A percentile compares a stretch with the other conserved stretches of the same genome.
phyloP scores from a whole-genome alignment of 2,113 vertebrate genomes.

The Oryzias celebensis region DNA sequence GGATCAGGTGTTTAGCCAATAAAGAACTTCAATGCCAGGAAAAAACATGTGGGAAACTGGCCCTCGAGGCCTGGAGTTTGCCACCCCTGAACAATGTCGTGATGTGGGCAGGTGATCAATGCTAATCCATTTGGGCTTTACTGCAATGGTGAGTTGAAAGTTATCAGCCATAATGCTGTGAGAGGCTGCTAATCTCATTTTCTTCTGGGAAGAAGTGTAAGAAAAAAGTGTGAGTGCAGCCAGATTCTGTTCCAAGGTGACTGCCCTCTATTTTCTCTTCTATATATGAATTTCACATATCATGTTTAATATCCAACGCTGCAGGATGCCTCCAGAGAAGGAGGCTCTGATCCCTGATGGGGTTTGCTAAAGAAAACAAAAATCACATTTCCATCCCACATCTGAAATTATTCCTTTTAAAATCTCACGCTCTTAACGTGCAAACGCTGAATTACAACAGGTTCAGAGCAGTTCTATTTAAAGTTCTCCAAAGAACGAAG shows the following conservation, averaged over 20 bases:
- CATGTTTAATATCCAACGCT: constrained; percentile 37
- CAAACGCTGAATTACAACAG: constrained; percentile 22
- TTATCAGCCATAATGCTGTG: not conserved
- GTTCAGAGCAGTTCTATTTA: constrained; percentile 22
- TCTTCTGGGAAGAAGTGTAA: not conserved
- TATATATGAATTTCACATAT: constrained; percentile 37
- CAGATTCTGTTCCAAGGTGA: constrained; percentile 23
- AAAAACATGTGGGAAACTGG: no score
- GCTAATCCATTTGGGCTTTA: no score
- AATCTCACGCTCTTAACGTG: constrained; percentile 43
- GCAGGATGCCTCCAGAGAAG: constrained; percentile 26
- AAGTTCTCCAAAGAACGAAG: constrained; percentile 4
- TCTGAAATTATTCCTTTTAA: constrained; percentile 4
- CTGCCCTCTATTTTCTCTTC: constrained; percentile 42
- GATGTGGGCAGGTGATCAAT: no score
- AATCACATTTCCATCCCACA: constrained; percentile 4
- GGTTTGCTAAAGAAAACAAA: constrained; percentile 2
- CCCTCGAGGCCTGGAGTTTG: no score
- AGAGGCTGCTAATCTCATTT: constrained; percentile 34
- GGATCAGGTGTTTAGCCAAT: no score
- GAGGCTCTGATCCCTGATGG: not conserved
- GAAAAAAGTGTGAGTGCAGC: constrained; percentile 30
- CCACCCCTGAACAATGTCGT: no score
- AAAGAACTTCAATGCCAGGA: no score
- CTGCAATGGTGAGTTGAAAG: no score